phyloP scores from a whole-genome alignment of 2,797 vertebrate genomes.

The Gambelia wislizenii region DNA sequence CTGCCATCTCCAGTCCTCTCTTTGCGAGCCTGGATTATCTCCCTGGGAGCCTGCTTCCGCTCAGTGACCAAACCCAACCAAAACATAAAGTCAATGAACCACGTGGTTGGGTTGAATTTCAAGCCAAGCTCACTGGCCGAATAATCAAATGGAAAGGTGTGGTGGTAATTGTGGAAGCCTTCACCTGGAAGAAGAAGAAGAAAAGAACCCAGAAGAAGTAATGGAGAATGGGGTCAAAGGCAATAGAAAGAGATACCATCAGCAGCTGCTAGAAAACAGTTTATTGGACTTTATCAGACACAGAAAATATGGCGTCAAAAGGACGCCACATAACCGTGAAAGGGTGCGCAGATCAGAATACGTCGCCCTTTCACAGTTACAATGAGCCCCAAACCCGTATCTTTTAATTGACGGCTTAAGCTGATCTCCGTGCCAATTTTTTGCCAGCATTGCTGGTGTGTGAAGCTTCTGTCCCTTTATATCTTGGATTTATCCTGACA shows the following conservation, averaged over 20 bases:
- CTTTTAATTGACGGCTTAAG: too few species aligned
- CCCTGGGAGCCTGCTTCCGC: conserved; percentile 77
- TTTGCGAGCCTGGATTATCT: conserved; percentile 81
- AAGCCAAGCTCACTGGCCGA: conserved; percentile 85
- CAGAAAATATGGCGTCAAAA: too few species aligned
- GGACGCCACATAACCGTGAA: too few species aligned
- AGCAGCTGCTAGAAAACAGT: neutral
- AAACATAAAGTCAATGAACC: conserved; percentile 88
- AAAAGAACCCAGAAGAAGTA: conserved; percentile 14
- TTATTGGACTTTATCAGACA: too few species aligned
- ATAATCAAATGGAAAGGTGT: conserved; percentile 87
- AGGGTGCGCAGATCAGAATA: too few species aligned
- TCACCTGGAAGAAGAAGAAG: conserved; percentile 77
- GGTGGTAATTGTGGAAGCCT: conserved; percentile 87
- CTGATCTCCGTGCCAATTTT: too few species aligned
- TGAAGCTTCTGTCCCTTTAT: too few species aligned
- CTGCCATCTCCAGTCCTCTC: conserved; percentile 84
- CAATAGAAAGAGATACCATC: neutral
- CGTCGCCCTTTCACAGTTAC: too few species aligned
- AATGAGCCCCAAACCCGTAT: too few species aligned
- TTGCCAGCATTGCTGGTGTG: too few species aligned
- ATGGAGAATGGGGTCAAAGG: conserved; percentile 31
- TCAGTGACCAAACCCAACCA: conserved; percentile 84
- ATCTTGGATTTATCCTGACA: too few species aligned
- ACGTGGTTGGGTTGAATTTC: conserved; percentile 86